phyloP scores from a whole-genome alignment of 2,113 vertebrate genomes.

The Strigops habroptila region DNA sequence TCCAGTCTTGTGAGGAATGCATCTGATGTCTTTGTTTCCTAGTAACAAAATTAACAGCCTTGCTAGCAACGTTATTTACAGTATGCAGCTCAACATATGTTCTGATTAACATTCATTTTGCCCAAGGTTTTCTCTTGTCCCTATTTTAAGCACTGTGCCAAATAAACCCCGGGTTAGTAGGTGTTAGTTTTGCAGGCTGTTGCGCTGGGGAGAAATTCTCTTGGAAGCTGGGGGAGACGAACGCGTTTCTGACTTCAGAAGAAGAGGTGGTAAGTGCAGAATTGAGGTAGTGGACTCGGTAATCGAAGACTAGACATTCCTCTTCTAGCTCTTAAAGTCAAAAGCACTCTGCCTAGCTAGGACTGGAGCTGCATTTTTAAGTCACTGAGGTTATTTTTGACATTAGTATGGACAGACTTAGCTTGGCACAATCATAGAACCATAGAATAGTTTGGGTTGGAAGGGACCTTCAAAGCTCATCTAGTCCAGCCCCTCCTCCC shows the following conservation, averaged over 20 bases:
- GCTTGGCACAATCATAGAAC: not conserved
- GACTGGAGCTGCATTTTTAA: not conserved
- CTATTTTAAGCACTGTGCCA: not conserved
- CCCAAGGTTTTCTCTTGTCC: not conserved
- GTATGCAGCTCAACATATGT: not conserved
- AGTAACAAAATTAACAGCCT: not conserved
- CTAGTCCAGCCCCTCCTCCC: not conserved
- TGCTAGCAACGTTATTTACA: not conserved
- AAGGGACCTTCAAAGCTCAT: not conserved
- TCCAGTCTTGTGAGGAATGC: not conserved
- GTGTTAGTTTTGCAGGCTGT: not conserved
- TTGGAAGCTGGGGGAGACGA: not conserved
- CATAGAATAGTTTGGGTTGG: not conserved
- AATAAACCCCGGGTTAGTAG: not conserved
- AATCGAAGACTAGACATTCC: not conserved
- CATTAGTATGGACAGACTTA: not conserved
- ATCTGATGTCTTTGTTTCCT: not conserved
- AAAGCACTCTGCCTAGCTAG: not conserved
- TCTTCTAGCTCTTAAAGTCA: not conserved
- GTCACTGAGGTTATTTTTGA: not conserved
- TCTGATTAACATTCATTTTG: conserved; percentile 1
- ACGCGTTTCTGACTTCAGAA: not conserved
- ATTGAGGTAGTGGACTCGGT: not conserved
- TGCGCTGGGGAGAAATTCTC: not conserved
- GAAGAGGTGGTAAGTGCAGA: fast-evolving